Conservation (phyloP, 1,140 invertebrate species). For the Dinoponera quadriceps region DNA sequence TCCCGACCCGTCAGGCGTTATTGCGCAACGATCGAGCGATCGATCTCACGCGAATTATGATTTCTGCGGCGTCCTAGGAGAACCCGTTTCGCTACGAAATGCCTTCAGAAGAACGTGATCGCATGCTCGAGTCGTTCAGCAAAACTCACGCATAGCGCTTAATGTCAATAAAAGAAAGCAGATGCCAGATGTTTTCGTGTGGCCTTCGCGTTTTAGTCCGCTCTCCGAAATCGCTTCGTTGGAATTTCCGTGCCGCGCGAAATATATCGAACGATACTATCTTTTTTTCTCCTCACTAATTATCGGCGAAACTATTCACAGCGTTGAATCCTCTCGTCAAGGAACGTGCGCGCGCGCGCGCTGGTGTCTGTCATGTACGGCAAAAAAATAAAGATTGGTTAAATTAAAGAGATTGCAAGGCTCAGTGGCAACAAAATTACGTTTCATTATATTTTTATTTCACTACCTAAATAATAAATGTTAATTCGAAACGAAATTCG, state of each 20-base stretch:
- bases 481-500: too few species aligned
- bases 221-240: neutral
- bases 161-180: neutral
- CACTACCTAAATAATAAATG: too few species aligned
- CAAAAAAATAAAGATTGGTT: too few species aligned
- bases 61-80: constrained; percentile 16
- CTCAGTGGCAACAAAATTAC: too few species aligned
- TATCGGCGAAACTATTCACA: too few species aligned
- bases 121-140: neutral
- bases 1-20: constrained; percentile 26
- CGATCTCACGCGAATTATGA: constrained; percentile 47
- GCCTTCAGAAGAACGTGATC: neutral
- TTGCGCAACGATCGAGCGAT: constrained; percentile 57
- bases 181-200: too few species aligned
- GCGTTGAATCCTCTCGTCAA: too few species aligned
- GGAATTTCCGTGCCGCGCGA: neutral
- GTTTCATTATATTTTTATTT: too few species aligned
- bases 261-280: neutral
- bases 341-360: too few species aligned
- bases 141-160: neutral
- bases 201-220: neutral
- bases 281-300: too few species aligned
- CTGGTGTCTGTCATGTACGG: too few species aligned
- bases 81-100: constrained; percentile 36
- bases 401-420: too few species aligned